phyloP scores from a whole-genome alignment of 2,888 invertebrate genomes.

The Desoria tigrina region DNA sequence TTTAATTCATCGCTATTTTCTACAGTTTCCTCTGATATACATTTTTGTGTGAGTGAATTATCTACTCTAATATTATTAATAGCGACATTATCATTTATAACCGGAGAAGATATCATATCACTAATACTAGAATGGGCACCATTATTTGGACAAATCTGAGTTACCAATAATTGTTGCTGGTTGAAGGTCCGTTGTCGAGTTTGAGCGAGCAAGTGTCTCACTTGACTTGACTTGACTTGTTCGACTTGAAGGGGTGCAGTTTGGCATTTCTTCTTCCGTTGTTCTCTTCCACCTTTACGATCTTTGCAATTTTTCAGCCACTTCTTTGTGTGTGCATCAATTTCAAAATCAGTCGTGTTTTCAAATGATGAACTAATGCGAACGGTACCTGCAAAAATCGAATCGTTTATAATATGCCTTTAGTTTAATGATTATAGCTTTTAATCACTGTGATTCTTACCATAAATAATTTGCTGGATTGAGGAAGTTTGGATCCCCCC shows the following conservation, averaged over 20 bases:
- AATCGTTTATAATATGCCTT: not conserved
- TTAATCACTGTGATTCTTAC: not conserved
- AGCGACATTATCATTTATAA: not conserved
- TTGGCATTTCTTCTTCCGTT: not conserved
- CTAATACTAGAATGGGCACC: too few species aligned
- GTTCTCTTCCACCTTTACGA: not conserved
- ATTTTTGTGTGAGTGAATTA: not conserved
- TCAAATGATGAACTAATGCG: not conserved
- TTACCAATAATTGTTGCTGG: too few species aligned
- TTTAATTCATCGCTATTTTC: not conserved
- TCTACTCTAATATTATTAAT: not conserved
- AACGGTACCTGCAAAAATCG: not conserved
- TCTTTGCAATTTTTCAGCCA: conserved; percentile 3
- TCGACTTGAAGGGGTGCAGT: not conserved
- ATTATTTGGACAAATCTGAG: too few species aligned
- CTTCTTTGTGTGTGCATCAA: not conserved
- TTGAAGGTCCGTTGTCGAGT: too few species aligned
- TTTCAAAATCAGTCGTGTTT: not conserved
- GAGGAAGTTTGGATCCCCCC: too few species aligned
- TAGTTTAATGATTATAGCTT: not conserved
- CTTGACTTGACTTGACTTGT: not conserved
- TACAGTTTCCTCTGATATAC: not conserved
- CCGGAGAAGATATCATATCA: too few species aligned
- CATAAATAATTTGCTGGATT: not conserved
- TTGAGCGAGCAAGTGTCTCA: not conserved